Evolutionary conservation across 2,797 vertebrate genomes (phyloP).

Genomic region (Micrastur ruficollis): DNA sequence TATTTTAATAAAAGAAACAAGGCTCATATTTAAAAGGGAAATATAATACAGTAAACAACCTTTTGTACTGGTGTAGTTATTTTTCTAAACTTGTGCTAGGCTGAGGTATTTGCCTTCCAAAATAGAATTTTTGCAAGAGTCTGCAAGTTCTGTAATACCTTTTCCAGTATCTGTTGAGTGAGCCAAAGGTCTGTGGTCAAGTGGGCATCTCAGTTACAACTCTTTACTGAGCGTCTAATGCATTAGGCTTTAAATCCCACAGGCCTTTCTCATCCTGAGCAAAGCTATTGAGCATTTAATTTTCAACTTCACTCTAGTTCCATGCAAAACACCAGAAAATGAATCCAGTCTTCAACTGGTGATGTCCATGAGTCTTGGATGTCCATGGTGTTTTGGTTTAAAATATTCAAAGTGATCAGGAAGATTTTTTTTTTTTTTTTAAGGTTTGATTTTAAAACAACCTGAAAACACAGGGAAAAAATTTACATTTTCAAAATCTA

Average conservation of each 20-base stretch:
- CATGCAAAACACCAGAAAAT: neutral
- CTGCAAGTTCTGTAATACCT: slow-evolving; percentile 32
- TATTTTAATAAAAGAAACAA: slow-evolving; percentile 44
- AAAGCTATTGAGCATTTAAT: neutral
- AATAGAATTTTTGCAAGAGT: slow-evolving; percentile 14
- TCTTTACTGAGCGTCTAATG: neutral
- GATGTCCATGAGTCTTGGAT: neutral
- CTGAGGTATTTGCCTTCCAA: slow-evolving; percentile 19
- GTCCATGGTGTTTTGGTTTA: neutral
- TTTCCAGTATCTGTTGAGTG: neutral
- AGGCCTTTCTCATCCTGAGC: neutral
- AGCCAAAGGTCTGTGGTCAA: slow-evolving; percentile 38
- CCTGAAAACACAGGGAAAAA: neutral
- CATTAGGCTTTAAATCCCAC: neutral
- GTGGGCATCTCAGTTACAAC: neutral
- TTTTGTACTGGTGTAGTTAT: slow-evolving; percentile 19
- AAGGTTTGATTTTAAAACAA: neutral
- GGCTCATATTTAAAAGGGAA: neutral
- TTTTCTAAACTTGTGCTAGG: slow-evolving; percentile 47
- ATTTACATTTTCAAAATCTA: neutral
- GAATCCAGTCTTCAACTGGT: neutral
- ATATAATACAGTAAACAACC: slow-evolving; percentile 33
- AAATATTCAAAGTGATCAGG: neutral
- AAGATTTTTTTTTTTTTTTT: neutral
- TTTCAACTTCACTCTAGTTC: neutral